Base-by-base conservation (phyloP, 2,113 vertebrate species). In the Colossoma macropomum region DNA sequence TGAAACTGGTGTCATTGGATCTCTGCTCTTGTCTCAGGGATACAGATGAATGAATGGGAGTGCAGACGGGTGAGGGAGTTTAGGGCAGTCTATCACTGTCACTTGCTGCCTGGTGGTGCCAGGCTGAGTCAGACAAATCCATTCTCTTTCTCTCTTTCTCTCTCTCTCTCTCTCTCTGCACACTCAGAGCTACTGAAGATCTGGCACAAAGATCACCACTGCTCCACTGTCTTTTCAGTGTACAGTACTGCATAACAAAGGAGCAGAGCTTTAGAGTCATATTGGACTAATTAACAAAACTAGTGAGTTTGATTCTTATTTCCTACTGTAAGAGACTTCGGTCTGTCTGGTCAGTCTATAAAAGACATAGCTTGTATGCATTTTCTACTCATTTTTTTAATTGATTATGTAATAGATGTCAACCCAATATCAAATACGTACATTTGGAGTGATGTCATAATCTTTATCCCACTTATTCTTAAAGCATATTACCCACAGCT, bases 1-100 rank as follows among this genome's bases (percentile, higher is more conserved):
- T 91, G 77, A 81, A 86, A 87, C 88, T 83, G 76, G 17, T 77
- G 89, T 88, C 79, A 85, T 79, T 83, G 87, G 70, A 92, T 93
- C 92, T 91, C 91, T 90, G 82, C 84, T 52, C 59, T 65, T 91
- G 32, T 81, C 89, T 81, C 82, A 77, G 10, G 82, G 83, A 88
- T 73, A 68, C 72, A 86, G 87, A 92, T 93, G 90, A 89, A 87
- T 92, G 87, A 78, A 48, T 28, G 75, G 87, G 76, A 25, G 77
- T 79, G 66, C 80, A 85, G 83, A 83, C 62, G 82, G 87, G 79
- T 82, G 66, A 86, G 76, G 65, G 81, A 82, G 83, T 87, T 77
- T 75, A 80, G 11, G n/a, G 62, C 82, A 75, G 74, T 90, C 76
- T 56, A 79, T 88, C 84, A 84, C 71, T 85, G 89, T 82, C 83